Percentiles rank a stretch among this genome's conserved stretches.
Conservation (phyloP, 2,113 vertebrate genomes). For the Lanius ludovicianus region DNA sequence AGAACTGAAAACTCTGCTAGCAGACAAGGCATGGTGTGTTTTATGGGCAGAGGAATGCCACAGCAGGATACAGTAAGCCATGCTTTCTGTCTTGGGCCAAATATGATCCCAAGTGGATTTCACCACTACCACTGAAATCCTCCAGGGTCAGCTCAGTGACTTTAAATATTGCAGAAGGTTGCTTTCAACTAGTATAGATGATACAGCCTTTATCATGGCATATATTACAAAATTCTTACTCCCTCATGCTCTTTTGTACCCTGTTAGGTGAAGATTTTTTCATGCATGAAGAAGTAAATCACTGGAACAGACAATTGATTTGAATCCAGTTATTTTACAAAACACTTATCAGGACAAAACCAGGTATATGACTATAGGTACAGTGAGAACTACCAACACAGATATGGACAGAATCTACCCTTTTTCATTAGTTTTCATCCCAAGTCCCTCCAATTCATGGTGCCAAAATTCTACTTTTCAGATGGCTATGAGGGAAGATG, state of each 20-base stretch:
- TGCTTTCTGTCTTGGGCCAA: neutral
- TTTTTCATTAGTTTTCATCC: neutral
- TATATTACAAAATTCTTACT: neutral
- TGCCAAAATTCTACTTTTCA: neutral
- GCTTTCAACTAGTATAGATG: neutral
- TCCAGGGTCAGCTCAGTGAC: neutral
- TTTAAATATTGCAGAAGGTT: neutral
- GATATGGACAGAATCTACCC: neutral
- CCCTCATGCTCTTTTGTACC: neutral
- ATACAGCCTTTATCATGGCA: neutral
- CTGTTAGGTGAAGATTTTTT: neutral
- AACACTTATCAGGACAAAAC: neutral
- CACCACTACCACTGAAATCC: neutral
- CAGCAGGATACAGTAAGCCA: neutral
- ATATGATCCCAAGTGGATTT: neutral
- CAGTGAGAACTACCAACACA: neutral
- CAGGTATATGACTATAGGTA: neutral
- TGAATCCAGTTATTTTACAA: neutral
- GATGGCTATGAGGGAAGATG: neutral
- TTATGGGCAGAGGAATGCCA: neutral
- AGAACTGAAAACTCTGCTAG: neutral
- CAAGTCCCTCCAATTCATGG: neutral
- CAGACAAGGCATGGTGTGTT: neutral
- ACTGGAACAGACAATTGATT: neutral
- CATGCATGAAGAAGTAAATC: neutral